Evolutionary conservation across 1,140 invertebrate genomes (phyloP), one percentile per base, ranked within the genome.

Genomic region (Microplitis demolitor): DNA sequence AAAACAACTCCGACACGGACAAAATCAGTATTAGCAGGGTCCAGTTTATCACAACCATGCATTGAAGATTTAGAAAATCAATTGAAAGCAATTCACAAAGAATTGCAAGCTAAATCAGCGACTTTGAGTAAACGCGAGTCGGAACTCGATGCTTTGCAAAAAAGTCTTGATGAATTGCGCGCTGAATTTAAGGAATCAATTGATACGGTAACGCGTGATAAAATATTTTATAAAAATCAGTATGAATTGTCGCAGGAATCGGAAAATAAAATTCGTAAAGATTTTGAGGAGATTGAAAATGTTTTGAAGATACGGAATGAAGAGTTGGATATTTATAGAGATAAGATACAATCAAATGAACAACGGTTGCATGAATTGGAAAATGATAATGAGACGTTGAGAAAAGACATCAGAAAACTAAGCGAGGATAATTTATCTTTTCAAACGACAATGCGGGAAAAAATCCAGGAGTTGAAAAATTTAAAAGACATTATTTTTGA

Each of bases 301-400:
- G 81, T 88, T 60, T 77, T 90, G 5, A 88, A 85, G 61, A 86
- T 91, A 45, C 89, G 87, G 71, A 87, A 87, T 3, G 89, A 89
- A 56, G 89, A 92, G 75, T 77, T 91, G 8, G 81, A 90, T 68
- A 80, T 89, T 63, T 84, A 90, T 5, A 89, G 89, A 81, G 86
- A 89, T 71, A 90, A 90, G 74, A 88, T 90, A 53, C 80, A 88
- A 31, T 80, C 88, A 34, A 89, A 90, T 72, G 90, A 92, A 80
- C 89, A 89, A 39, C 90, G 91, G 83, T 86, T 90, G 24, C 79
- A 89, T 58, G 88, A 90, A 77, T 80, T 91, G n/a, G 87, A 88
- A 6, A 88, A 86, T 78, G 90, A 91, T 70, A 90, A 91, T 79
- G 82, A 84, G 5, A 88, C 84, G 63, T 73, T 90, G 24, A 87